Evolutionary conservation across 2,888 invertebrate species (phyloP).

Genomic region (Macrophya annulata): DNA sequence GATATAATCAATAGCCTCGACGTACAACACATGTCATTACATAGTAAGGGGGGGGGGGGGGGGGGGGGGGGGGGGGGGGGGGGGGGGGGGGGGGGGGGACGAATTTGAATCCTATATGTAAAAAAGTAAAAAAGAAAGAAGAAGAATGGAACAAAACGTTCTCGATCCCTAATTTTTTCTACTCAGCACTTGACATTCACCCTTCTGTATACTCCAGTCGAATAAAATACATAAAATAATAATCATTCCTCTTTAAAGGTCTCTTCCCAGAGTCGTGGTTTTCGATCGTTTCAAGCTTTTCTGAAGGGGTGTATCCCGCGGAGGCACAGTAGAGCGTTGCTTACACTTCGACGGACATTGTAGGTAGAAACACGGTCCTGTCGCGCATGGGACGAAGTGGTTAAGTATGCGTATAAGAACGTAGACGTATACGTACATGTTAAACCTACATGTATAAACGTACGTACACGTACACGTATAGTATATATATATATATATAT

Average conservation of each 20-base stretch:
- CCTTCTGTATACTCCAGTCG: not conserved
- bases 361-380: not conserved
- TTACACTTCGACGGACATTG: conserved; percentile 24
- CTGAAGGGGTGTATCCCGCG: not conserved
- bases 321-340: not conserved
- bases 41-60: not conserved
- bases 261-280: conserved; percentile 2
- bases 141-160: conserved; percentile 9
- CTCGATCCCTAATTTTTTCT: conserved; percentile 20
- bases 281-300: conserved; percentile 23
- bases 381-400: not conserved
- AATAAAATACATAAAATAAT: conserved; percentile 25
- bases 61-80: not conserved
- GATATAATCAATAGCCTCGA: conserved; percentile 51
- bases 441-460: no score
- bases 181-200: conserved; percentile 34
- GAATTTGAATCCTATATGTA: conserved; percentile 5
- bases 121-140: conserved; percentile 39
- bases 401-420: not conserved
- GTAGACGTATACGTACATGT: not conserved
- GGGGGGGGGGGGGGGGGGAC: not conserved
- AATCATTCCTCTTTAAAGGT: conserved; percentile 39
- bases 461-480: no score
- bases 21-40: conserved; percentile 15
- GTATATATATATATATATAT: no score